These are phyloP conservation scores for Sebastes cheni DNA, from an alignment of 2,797 vertebrate species.

Conservation along the genomic window DNA sequence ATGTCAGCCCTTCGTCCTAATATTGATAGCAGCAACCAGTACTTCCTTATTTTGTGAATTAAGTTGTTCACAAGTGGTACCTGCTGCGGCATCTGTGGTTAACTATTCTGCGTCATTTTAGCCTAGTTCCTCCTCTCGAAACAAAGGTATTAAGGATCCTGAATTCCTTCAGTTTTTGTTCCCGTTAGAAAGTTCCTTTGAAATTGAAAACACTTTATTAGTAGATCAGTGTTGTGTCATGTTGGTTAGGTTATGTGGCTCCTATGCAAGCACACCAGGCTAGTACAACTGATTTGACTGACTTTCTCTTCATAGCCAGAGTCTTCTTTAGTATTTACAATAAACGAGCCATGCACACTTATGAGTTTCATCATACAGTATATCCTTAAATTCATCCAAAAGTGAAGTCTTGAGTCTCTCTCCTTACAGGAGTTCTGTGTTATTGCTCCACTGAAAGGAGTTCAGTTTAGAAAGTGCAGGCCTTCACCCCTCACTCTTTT, in stretches of 20 bases:
- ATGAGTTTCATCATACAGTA: not conserved
- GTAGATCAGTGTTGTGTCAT: not conserved
- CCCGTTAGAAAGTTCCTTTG: not conserved
- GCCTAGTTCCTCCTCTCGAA: not conserved
- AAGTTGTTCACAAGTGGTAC: not conserved
- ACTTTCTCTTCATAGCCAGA: not conserved
- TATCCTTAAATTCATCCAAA: too few species aligned
- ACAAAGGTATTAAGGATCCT: not conserved
- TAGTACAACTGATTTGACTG: not conserved
- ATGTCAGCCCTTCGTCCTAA: not conserved
- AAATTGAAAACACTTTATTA: not conserved
- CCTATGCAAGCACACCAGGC: too few species aligned
- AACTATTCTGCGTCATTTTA: not conserved
- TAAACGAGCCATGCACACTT: not conserved
- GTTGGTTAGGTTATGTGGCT: not conserved
- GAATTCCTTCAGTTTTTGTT: not conserved
- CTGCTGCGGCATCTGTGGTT: not conserved
- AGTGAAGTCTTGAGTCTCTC: not conserved
- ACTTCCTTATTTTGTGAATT: not conserved
- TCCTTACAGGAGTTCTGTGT: not conserved
- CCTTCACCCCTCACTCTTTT: conserved; percentile 12
- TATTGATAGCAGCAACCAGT: not conserved
- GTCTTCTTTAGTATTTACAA: not conserved
- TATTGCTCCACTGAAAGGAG: not conserved
- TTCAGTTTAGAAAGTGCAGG: not conserved